These are phyloP conservation scores for Drosophila prosaltans DNA, from an alignment of 1,140 invertebrate genomes.

Conservation along the genomic window DNA sequence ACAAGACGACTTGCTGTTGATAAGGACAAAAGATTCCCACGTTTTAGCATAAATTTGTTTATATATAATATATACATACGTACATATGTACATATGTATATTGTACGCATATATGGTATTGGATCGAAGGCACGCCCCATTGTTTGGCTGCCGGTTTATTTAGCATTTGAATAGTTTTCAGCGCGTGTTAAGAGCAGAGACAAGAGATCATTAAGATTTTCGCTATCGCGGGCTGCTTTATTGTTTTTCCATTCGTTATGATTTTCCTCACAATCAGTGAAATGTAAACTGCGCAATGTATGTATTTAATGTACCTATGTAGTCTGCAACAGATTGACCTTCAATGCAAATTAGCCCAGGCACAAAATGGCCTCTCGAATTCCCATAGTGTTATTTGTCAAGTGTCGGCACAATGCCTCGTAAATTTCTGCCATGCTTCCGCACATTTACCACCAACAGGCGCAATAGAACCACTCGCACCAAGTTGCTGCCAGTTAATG, in stretches of 20 bases:
- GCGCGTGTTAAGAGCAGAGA: conserved; percentile 46
- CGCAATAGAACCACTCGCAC: background rate
- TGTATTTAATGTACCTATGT: background rate
- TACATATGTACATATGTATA: background rate
- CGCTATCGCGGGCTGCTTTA: conserved; percentile 36
- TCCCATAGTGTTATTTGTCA: conserved; percentile 50
- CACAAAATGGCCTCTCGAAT: conserved; percentile 22
- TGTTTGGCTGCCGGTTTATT: conserved; percentile 57
- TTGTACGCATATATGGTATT: background rate
- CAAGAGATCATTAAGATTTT: conserved; percentile 29
- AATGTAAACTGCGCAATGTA: conserved; percentile 14
- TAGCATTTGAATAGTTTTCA: conserved; percentile 69
- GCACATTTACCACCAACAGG: conserved; percentile 63
- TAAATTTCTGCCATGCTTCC: conserved; percentile 71
- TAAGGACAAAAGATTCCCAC: conserved; percentile 11
- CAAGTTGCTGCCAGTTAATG: conserved; percentile 6
- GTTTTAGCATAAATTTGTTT: conserved; percentile 10
- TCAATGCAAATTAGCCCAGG: background rate
- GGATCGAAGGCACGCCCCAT: conserved; percentile 52
- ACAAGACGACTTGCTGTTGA: conserved; percentile 2
- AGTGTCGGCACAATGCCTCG: conserved; percentile 68
- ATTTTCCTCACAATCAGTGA: conserved; percentile 34
- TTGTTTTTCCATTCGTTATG: conserved; percentile 42
- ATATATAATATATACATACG: background rate
- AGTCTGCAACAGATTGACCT: background rate